phyloP scores from a whole-genome alignment of 2,888 invertebrate genomes.

The Gasteruption jaculator region DNA sequence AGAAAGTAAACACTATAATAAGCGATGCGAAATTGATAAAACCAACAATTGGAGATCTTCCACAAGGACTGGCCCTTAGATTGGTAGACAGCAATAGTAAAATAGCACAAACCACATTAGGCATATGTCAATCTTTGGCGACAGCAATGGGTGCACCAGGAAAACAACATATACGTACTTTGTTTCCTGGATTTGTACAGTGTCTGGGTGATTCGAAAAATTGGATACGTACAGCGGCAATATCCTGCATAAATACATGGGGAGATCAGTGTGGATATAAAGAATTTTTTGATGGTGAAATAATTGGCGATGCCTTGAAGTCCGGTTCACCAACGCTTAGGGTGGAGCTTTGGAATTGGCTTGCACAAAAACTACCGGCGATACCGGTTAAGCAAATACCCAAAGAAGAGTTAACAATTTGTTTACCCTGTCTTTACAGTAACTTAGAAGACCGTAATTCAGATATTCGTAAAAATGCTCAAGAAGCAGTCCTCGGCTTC shows the following conservation, averaged over 20 bases:
- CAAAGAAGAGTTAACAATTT: constrained; percentile 75
- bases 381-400: constrained; percentile 69
- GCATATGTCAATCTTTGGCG: constrained; percentile 78
- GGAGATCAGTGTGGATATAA: constrained; percentile 76
- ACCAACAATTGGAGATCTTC: constrained; percentile 77
- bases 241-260: constrained; percentile 82
- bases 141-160: constrained; percentile 78
- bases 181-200: constrained; percentile 79
- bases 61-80: constrained; percentile 72
- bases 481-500: constrained; percentile 83
- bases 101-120: constrained; percentile 77
- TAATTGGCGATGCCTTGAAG: constrained; percentile 82
- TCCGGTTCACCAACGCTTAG: constrained; percentile 79
- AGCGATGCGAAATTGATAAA: constrained; percentile 77
- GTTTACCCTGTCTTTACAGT: constrained; percentile 73
- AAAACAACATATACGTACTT: constrained; percentile 71
- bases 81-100: constrained; percentile 89
- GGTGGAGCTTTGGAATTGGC: constrained; percentile 80
- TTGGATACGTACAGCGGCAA: constrained; percentile 75
- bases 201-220: constrained; percentile 68
- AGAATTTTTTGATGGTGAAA: constrained; percentile 83
- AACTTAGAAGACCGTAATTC: constrained; percentile 88
- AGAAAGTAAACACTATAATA: constrained; percentile 66
- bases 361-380: constrained; percentile 75
- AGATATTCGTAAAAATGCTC: constrained; percentile 86